These are phyloP conservation scores for Coronaproctus castanopsis DNA, from an alignment of 2,888 invertebrate species.

Conservation along the genomic window DNA sequence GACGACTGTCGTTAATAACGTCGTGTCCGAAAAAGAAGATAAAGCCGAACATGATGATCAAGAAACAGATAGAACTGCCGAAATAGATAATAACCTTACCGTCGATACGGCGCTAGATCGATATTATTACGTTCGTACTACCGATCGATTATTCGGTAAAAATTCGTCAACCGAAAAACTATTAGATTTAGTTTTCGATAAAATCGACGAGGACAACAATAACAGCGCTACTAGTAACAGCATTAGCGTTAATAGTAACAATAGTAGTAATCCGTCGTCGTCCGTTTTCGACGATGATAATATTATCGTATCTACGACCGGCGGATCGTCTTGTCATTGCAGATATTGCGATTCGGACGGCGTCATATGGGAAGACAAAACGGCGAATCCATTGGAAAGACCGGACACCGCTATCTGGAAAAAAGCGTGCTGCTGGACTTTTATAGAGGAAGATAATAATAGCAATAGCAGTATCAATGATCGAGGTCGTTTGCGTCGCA, in stretches of 20 bases:
- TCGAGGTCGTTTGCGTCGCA: conserved; percentile 29
- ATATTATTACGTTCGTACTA: conserved; percentile 9
- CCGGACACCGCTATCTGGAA: conserved; percentile 30
- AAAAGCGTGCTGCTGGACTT: not conserved
- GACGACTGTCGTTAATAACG: too few species aligned
- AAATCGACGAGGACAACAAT: too few species aligned
- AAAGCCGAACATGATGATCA: conserved; percentile 22
- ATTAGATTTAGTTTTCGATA: too few species aligned
- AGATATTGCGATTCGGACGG: conserved; percentile 54
- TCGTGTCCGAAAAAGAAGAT: conserved; percentile 3
- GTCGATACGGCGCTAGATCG: too few species aligned
- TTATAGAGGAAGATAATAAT: not conserved
- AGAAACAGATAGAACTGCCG: not conserved
- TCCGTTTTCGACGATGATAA: too few species aligned
- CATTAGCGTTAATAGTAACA: too few species aligned
- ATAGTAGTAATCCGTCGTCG: too few species aligned
- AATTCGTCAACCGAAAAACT: not conserved
- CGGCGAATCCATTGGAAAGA: conserved; percentile 35
- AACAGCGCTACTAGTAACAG: too few species aligned
- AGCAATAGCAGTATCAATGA: not conserved
- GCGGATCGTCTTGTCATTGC: conserved; percentile 46
- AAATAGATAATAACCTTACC: conserved; percentile 21
- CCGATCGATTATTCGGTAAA: not conserved
- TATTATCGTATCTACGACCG: too few species aligned
- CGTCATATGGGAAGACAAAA: conserved; percentile 54